phyloP scores from a whole-genome alignment of 2,888 invertebrate genomes.

The Watsonalla cultraria region DNA sequence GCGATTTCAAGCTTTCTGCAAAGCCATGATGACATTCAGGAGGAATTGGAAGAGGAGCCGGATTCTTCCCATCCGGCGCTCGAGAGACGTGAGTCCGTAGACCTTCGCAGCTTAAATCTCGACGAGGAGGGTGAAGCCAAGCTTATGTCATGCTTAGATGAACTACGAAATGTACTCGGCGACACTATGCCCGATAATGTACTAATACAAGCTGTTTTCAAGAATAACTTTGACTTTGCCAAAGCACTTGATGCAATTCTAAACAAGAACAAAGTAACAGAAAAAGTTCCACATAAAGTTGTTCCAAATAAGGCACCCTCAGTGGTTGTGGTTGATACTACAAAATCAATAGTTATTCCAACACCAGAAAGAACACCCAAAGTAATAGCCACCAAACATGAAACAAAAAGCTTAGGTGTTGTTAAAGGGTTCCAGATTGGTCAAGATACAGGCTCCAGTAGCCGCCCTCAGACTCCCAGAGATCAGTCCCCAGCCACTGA shows the following conservation, averaged over 20 bases:
- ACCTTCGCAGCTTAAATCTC: conserved; percentile 71
- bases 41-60: conserved; percentile 77
- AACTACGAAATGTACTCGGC: conserved; percentile 88
- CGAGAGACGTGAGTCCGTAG: conserved; percentile 66
- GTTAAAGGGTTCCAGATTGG: conserved; percentile 81
- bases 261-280: conserved; percentile 49
- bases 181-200: conserved; percentile 85
- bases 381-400: conserved; percentile 62
- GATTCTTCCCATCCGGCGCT: conserved; percentile 32
- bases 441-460: conserved; percentile 37
- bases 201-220: conserved; percentile 84
- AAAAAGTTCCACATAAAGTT: conserved; percentile 23
- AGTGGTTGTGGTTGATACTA: conserved; percentile 36
- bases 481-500: conserved; percentile 85
- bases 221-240: conserved; percentile 85
- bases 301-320: conserved; percentile 33
- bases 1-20: conserved; percentile 88
- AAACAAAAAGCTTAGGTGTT: conserved; percentile 54
- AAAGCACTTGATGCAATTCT: conserved; percentile 86
- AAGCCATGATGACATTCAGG: conserved; percentile 85
- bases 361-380: conserved; percentile 43
- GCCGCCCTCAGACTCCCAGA: conserved; percentile 77
- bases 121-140: conserved; percentile 85
- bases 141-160: conserved; percentile 90
- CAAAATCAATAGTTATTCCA: conserved; percentile 45